These are phyloP conservation scores for Geotria australis DNA, from an alignment of 2,797 vertebrate genomes.

Conservation along the genomic window DNA sequence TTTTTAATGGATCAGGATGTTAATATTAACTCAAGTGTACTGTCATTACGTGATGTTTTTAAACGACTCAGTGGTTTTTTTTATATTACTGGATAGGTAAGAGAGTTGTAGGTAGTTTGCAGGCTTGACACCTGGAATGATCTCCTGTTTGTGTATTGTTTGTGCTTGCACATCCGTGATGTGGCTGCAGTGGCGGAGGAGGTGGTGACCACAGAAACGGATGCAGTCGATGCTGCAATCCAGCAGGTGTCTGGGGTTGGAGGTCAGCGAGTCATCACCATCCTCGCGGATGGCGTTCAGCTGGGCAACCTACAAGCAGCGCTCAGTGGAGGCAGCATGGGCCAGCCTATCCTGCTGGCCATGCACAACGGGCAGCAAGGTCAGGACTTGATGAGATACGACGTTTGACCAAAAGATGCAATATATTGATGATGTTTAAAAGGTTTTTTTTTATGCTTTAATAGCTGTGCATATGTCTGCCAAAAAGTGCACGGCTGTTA, in stretches of 20 bases:
- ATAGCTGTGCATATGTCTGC: too few species aligned
- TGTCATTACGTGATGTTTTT: too few species aligned
- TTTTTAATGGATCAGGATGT: too few species aligned
- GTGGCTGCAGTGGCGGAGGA: neutral
- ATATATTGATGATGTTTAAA: too few species aligned
- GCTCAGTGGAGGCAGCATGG: conserved; percentile 26
- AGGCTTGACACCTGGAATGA: too few species aligned
- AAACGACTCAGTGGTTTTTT: too few species aligned
- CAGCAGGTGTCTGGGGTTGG: conserved; percentile 48
- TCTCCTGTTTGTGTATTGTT: neutral
- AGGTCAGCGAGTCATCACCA: conserved; percentile 50
- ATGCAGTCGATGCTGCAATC: conserved; percentile 44
- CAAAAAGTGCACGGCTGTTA: too few species aligned
- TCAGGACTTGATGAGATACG: conserved; percentile 4
- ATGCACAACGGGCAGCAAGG: conserved; percentile 59
- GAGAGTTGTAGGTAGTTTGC: neutral
- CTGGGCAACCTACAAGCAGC: conserved; percentile 35
- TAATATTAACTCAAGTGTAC: too few species aligned
- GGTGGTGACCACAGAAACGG: conserved; percentile 6
- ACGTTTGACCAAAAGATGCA: too few species aligned
- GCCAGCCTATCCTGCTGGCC: conserved; percentile 46
- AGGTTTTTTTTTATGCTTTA: too few species aligned
- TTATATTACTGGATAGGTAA: too few species aligned
- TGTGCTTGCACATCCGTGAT: neutral
- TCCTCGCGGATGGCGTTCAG: conserved; percentile 45